These are phyloP conservation scores for Hirtodrosophila confusa DNA, from an alignment of 2,888 invertebrate species.

Conservation along the genomic window DNA sequence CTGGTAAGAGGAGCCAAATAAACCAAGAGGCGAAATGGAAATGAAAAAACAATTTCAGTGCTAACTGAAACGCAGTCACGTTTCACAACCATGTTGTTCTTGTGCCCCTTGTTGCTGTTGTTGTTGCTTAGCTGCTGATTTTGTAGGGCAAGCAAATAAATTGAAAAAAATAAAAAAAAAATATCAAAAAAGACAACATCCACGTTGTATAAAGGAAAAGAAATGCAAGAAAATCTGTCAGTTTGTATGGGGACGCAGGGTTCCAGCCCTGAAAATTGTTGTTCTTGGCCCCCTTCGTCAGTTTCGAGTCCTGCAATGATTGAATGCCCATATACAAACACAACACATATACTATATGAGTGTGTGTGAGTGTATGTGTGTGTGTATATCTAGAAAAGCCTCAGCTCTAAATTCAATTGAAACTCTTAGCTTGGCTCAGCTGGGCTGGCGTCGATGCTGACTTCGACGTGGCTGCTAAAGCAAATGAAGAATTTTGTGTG, in stretches of 20 bases:
- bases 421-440: slow-evolving; percentile 64
- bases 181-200: slow-evolving; percentile 1
- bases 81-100: slow-evolving; percentile 37
- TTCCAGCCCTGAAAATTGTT: slow-evolving; percentile 16
- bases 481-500: slow-evolving; percentile 78
- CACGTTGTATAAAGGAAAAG: slow-evolving; percentile 1
- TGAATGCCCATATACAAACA: slow-evolving; percentile 63
- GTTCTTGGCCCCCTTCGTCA: slow-evolving; percentile 33
- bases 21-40: slow-evolving; percentile 49
- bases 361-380: background rate
- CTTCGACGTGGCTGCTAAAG: slow-evolving; percentile 22
- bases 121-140: slow-evolving; percentile 63
- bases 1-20: slow-evolving; percentile 19
- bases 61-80: slow-evolving; percentile 69
- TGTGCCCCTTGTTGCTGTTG: slow-evolving; percentile 27
- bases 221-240: slow-evolving; percentile 55
- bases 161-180: slow-evolving; percentile 48
- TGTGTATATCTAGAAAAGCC: slow-evolving; percentile 31
- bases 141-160: slow-evolving; percentile 77
- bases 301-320: slow-evolving; percentile 72
- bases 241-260: slow-evolving; percentile 12
- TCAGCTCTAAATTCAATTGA: slow-evolving; percentile 76
- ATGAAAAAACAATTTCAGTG: slow-evolving; percentile 71
- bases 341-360: slow-evolving; percentile 19
- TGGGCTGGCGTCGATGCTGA: slow-evolving; percentile 30